Base-by-base conservation (phyloP, 1,140 invertebrate species). In the Trachymyrmex septentrionalis region DNA sequence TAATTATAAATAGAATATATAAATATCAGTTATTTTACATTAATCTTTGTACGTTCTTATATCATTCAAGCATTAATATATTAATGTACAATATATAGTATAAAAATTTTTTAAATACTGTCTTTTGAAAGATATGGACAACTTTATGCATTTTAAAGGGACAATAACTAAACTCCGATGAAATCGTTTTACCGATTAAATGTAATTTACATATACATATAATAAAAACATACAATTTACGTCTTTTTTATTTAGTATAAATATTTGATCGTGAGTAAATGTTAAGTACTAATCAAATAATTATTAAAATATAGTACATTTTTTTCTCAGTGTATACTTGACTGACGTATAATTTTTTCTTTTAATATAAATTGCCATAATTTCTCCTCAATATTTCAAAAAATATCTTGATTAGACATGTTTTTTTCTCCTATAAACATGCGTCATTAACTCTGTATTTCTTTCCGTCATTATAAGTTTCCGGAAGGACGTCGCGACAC, bases 1-100 rank as follows among this genome's bases (percentile, higher is more conserved):
- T 61, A 61, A 61, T 77, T 44, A 76, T 77, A 44, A 44, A 16
- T 61, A 61, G n/a, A 24, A 59, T 38, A 63, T 61, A 19, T 44
- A 73, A 16, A 53, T 30, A 14, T 10, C n/a, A 55, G 55, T 34
- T 73, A 55, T 34, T 73, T 53, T 24, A 72, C 9, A 73, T 55
- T 69, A 24, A 5, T 21, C 2, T 66, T 3, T 66, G 19, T 30
- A 27, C 1, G 24, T 7, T n/a, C n/a, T 34, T 66, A 10, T 44
- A 67, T 4, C 14, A 16, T 21, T 38, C 3, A 34, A n/a, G 4
- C 9, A 27, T 72, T 50, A 27, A 72, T 72, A n/a, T n/a, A n/a
- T n/a, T n/a, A n/a, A n/a, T n/a, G n/a, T n/a, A n/a, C n/a, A n/a
- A n/a, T n/a, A 24, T 50, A 10, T 50, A 72, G 3, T 27, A 30